Evolutionary conservation across 2,888 invertebrate genomes (phyloP).

Genomic region (Onthophagus sagittarius): DNA sequence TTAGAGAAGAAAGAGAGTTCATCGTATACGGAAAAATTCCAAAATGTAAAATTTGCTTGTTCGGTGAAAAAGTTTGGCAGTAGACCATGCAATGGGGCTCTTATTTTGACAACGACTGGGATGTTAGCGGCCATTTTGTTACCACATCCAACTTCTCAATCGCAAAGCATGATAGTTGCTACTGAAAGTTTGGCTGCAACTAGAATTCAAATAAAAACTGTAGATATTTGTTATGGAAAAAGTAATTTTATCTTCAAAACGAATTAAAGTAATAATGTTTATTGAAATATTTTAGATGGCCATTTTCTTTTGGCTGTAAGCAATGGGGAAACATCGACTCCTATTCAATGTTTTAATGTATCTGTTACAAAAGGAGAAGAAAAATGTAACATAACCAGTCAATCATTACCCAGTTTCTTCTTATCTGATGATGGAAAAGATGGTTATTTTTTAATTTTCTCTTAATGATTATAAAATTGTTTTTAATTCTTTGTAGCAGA

Average conservation of each 20-base stretch:
- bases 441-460: slow-evolving; percentile 32
- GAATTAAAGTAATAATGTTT: slow-evolving; percentile 8
- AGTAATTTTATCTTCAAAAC: slow-evolving; percentile 50
- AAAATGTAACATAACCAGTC: slow-evolving; percentile 60
- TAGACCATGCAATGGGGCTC: slow-evolving; percentile 73
- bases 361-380: slow-evolving; percentile 57
- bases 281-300: slow-evolving; percentile 58
- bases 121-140: slow-evolving; percentile 70
- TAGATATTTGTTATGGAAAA: slow-evolving; percentile 76
- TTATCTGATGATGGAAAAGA: slow-evolving; percentile 58
- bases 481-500: slow-evolving; percentile 27
- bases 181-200: slow-evolving; percentile 64
- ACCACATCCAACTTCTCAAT: slow-evolving; percentile 50
- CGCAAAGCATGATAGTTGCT: slow-evolving; percentile 50
- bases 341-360: slow-evolving; percentile 69
- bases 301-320: slow-evolving; percentile 76
- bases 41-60: slow-evolving; percentile 68
- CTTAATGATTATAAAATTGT: slow-evolving; percentile 9
- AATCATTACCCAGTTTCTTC: slow-evolving; percentile 72
- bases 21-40: slow-evolving; percentile 75
- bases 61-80: slow-evolving; percentile 86
- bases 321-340: slow-evolving; percentile 63
- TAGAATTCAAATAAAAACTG: slow-evolving; percentile 71
- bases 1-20: slow-evolving; percentile 78
- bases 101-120: slow-evolving; percentile 75